A percentile compares a stretch with the other conserved stretches of the same genome.
phyloP scores from a whole-genome alignment of 2,888 invertebrate genomes.

The Prionchulus punctatus region DNA sequence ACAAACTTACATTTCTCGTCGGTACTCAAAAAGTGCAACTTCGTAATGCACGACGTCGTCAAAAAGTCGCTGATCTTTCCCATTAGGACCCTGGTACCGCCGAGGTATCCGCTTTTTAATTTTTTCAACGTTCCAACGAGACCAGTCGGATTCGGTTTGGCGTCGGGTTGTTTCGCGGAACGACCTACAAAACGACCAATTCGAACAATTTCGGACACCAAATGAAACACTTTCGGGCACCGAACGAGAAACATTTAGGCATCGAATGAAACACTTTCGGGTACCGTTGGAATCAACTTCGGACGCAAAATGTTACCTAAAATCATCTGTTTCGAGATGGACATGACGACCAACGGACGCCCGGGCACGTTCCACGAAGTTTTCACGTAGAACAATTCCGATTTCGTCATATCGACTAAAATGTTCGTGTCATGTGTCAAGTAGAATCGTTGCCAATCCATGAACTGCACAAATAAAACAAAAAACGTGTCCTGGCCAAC shows the following conservation, averaged over 20 bases:
- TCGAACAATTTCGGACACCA: no score
- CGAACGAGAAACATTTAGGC: no score
- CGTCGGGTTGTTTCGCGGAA: no score
- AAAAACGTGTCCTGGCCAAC: background rate
- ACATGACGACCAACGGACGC: slow-evolving; percentile 74
- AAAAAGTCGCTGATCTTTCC: slow-evolving; percentile 87
- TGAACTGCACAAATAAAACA: slow-evolving; percentile 50
- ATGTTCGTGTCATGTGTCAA: slow-evolving; percentile 93
- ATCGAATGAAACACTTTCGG: no score
- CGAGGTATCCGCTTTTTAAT: slow-evolving; percentile 90
- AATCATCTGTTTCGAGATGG: slow-evolving; percentile 2
- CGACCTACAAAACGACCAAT: no score
- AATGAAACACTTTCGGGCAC: no score
- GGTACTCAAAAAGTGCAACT: slow-evolving; percentile 56
- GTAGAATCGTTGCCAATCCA: slow-evolving; percentile 94
- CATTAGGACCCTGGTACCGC: slow-evolving; percentile 84
- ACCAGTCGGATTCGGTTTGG: slow-evolving; percentile 37
- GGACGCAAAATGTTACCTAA: no score
- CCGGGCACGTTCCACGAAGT: slow-evolving; percentile 96
- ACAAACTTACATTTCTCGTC: background rate
- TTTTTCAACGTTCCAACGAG: slow-evolving; percentile 97
- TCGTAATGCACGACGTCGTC: slow-evolving; percentile 90
- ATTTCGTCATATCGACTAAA: slow-evolving; percentile 91
- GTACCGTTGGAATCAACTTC: no score
- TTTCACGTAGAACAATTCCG: slow-evolving; percentile 92